phyloP scores from a whole-genome alignment of 2,797 vertebrate genomes.

The Dallia pectoralis region DNA sequence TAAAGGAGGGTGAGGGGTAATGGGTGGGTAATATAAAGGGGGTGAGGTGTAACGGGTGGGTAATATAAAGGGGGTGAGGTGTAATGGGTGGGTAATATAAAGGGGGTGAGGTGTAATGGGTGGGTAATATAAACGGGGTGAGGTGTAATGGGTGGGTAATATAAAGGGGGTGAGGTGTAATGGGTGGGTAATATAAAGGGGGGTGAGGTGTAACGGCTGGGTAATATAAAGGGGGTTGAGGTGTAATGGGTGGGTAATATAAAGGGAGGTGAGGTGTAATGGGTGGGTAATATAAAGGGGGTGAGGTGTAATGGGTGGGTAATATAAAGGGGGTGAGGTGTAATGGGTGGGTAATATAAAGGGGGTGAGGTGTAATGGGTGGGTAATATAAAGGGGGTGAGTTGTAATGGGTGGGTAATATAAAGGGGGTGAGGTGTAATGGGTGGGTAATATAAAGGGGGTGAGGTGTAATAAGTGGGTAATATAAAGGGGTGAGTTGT shows the following conservation, averaged over 20 bases:
- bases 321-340: neutral
- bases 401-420: constrained; percentile 7
- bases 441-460: too few relatives aligned
- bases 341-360: too few relatives aligned
- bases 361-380: too few relatives aligned
- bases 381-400: neutral
- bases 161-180: too few relatives aligned
- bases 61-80: too few relatives aligned
- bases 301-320: constrained; percentile 9
- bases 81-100: too few relatives aligned
- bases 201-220: constrained; percentile 8
- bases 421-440: neutral
- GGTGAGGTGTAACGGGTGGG: too few relatives aligned
- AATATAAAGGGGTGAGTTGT: constrained; percentile 1
- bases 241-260: too few relatives aligned
- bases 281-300: too few relatives aligned
- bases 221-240: constrained; percentile 1
- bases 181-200: neutral
- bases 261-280: too few relatives aligned
- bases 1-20: constrained; percentile 4
- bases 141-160: too few relatives aligned
- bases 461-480: too few relatives aligned
- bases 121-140: constrained; percentile 12
- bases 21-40: constrained; percentile 7
- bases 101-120: constrained; percentile 2